Evolutionary conservation across 1,140 invertebrate genomes (phyloP).

Genomic region (Varroa destructor): DNA sequence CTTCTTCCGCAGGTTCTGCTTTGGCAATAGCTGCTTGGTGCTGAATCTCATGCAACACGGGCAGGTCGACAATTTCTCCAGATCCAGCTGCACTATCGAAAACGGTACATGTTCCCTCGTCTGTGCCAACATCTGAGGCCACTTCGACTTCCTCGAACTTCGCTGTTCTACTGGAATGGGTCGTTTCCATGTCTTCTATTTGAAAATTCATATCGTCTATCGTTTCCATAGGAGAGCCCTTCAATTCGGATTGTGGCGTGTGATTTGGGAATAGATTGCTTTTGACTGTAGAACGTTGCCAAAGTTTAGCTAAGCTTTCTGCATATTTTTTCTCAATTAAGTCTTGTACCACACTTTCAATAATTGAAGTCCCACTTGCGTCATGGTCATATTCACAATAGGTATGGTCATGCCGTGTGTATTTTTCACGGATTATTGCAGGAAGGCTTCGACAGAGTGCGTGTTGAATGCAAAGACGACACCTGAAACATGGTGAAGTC

Average conservation of each 20-base stretch:
- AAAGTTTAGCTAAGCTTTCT: neutral
- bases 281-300: neutral
- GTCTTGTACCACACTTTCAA: neutral
- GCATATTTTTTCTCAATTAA: slow-evolving; percentile 14
- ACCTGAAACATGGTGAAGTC: neutral
- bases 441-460: neutral
- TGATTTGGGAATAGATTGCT: neutral
- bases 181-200: slow-evolving; percentile 14
- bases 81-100: neutral
- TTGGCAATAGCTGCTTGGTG: neutral
- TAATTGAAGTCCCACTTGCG: neutral
- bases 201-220: neutral
- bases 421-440: neutral
- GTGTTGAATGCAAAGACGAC: slow-evolving; percentile 17
- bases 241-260: neutral
- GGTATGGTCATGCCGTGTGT: slow-evolving; percentile 8
- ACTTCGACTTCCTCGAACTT: slow-evolving; percentile 17
- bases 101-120: neutral
- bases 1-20: too few relatives aligned
- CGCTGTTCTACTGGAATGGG: neutral
- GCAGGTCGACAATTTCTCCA: neutral
- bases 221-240: neutral
- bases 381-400: neutral
- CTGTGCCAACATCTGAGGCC: too few relatives aligned
- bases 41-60: neutral